A percentile compares a stretch with the other conserved stretches of the same genome.
Conservation (phyloP, 2,888 invertebrate genomes). For the Mythimna pallens region DNA sequence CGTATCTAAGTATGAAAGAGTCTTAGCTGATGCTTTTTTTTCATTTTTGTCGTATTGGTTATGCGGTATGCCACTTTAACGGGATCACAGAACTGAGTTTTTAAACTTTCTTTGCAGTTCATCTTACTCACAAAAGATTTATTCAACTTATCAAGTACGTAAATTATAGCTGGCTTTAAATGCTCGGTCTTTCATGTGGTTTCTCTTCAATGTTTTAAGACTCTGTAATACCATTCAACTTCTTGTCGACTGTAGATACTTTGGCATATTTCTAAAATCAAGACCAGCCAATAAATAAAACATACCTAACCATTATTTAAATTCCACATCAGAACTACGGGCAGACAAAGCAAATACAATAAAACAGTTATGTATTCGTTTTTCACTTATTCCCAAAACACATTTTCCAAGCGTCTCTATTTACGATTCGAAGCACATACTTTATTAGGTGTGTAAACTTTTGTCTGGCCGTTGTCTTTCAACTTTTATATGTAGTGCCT, state of each 20-base stretch:
- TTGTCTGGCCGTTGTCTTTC: conserved; percentile 57
- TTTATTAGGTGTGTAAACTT: conserved; percentile 66
- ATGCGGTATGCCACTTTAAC: conserved; percentile 55
- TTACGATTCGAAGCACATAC: conserved; percentile 65
- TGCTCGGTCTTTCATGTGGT: background rate
- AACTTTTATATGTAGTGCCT: conserved; percentile 53
- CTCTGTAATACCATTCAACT: background rate
- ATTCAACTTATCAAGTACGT: conserved; percentile 9
- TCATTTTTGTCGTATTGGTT: conserved; percentile 73
- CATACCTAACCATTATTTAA: conserved; percentile 16
- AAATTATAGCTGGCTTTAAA: background rate
- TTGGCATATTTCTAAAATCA: background rate
- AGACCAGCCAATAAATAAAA: conserved; percentile 14
- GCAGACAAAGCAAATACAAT: conserved; percentile 36
- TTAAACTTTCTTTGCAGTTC: conserved; percentile 33
- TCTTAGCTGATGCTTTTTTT: conserved; percentile 68
- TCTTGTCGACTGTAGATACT: background rate
- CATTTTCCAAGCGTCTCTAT: conserved; percentile 49
- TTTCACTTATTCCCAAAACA: conserved; percentile 55
- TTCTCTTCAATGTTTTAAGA: background rate
- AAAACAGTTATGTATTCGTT: conserved; percentile 35
- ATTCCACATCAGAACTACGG: conserved; percentile 41
- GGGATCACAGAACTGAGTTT: conserved; percentile 55
- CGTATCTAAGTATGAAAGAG: conserved; percentile 72
- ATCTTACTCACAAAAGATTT: conserved; percentile 2